Conservation (phyloP, 2,888 invertebrate genomes). For the Abrostola tripartita region DNA sequence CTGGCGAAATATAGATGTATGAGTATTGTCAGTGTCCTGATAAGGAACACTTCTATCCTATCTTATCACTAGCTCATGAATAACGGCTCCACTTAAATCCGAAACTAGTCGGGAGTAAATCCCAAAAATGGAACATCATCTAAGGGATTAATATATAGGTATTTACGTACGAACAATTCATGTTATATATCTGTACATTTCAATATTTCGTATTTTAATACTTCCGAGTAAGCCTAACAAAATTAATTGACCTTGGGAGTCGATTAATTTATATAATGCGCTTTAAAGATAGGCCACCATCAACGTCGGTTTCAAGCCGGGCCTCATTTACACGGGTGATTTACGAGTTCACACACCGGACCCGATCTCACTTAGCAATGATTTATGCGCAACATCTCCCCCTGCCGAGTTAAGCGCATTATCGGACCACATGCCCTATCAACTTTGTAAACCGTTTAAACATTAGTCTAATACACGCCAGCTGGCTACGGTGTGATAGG, state of each 20-base stretch:
- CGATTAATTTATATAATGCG: constrained; percentile 74
- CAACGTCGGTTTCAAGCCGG: constrained; percentile 71
- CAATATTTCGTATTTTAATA: constrained; percentile 6
- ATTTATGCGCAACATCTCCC: constrained; percentile 85
- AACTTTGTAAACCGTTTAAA: constrained; percentile 79
- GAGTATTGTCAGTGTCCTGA: too few species aligned
- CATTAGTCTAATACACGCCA: constrained; percentile 60
- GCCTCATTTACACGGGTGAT: constrained; percentile 85
- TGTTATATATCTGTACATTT: too few species aligned
- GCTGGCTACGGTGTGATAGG: constrained; percentile 58
- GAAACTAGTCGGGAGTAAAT: too few species aligned
- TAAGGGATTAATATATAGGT: not conserved
- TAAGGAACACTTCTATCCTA: too few species aligned
- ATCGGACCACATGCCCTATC: constrained; percentile 83
- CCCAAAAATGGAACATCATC: too few species aligned
- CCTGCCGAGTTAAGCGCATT: constrained; percentile 84
- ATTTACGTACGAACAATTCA: not conserved
- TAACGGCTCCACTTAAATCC: too few species aligned
- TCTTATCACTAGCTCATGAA: too few species aligned
- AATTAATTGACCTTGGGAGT: constrained; percentile 63
- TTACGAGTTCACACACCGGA: constrained; percentile 87
- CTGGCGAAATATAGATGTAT: too few species aligned
- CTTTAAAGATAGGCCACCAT: constrained; percentile 78
- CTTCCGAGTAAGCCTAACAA: constrained; percentile 42
- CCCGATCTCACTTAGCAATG: constrained; percentile 86